phyloP scores from a whole-genome alignment of 2,113 vertebrate species.

The Hucho hucho region DNA sequence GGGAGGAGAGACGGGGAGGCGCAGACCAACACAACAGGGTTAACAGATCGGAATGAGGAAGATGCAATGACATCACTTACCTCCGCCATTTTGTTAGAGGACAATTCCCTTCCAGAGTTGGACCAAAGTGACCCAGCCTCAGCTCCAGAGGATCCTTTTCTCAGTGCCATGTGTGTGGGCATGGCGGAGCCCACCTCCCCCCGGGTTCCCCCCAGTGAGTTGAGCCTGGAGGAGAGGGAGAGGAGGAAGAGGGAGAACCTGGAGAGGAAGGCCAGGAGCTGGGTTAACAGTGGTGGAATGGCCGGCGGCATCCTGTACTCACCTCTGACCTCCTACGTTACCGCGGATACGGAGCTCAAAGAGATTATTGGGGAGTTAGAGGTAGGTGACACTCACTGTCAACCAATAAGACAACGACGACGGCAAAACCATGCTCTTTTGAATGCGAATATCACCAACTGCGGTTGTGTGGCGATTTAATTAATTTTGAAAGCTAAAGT shows the following conservation, averaged over 20 bases:
- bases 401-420: background rate
- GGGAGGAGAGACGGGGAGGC: background rate
- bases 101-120: background rate
- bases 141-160: slow-evolving; percentile 64
- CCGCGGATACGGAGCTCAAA: slow-evolving; percentile 86
- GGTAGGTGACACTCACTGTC: slow-evolving; percentile 68
- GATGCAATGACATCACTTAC: background rate
- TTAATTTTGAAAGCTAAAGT: too few relatives aligned
- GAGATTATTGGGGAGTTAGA: slow-evolving; percentile 87
- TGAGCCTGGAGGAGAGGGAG: slow-evolving; percentile 75
- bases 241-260: slow-evolving; percentile 81
- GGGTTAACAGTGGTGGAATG: slow-evolving; percentile 52
- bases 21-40: background rate
- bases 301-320: slow-evolving; percentile 76
- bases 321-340: slow-evolving; percentile 88
- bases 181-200: slow-evolving; percentile 66
- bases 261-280: slow-evolving; percentile 70
- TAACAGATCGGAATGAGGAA: background rate
- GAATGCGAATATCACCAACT: too few relatives aligned
- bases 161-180: slow-evolving; percentile 75
- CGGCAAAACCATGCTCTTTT: too few relatives aligned
- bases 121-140: slow-evolving; percentile 36
- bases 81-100: background rate
- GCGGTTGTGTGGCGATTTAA: too few relatives aligned
- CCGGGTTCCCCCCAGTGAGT: slow-evolving; percentile 60